Evolutionary conservation across 2,113 vertebrate species (phyloP).

Genomic region (Cephalopholis sonnerati): DNA sequence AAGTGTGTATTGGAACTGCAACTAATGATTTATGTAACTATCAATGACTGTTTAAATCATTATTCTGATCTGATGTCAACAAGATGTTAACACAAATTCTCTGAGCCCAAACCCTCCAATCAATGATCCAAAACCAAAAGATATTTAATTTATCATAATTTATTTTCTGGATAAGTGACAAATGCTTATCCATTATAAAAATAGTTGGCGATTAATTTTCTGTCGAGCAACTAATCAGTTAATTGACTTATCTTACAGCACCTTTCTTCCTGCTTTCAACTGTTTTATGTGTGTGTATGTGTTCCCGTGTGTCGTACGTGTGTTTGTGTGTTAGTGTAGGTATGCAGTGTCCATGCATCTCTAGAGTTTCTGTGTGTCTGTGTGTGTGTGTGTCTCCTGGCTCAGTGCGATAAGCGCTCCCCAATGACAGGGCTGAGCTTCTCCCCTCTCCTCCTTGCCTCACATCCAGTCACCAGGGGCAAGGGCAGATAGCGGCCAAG

Average conservation of each 20-base stretch:
- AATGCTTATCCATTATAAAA: neutral
- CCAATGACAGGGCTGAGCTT: slow-evolving; percentile 51
- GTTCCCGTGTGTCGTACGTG: neutral
- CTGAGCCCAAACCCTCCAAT: neutral
- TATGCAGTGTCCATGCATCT: slow-evolving; percentile 23
- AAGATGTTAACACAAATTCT: neutral
- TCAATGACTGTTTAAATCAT: neutral
- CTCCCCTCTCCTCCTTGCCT: slow-evolving; percentile 50
- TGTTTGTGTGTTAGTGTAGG: neutral
- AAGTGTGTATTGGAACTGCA: neutral
- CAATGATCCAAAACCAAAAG: neutral
- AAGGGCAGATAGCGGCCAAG: slow-evolving; percentile 66
- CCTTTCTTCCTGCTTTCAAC: neutral
- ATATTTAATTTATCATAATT: neutral
- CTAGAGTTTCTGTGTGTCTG: slow-evolving; percentile 1
- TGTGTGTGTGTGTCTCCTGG: slow-evolving; percentile 64
- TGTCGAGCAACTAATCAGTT: neutral
- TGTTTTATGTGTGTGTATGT: neutral
- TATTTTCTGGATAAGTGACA: neutral
- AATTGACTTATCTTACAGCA: neutral
- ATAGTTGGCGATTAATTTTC: neutral
- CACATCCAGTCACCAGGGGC: slow-evolving; percentile 66
- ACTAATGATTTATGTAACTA: neutral
- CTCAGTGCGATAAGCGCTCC: slow-evolving; percentile 73
- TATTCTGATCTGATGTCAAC: neutral